Evolutionary conservation across 2,888 invertebrate genomes (phyloP), one percentile per base, ranked within the genome.

Genomic region (Andrena trimmerana): DNA sequence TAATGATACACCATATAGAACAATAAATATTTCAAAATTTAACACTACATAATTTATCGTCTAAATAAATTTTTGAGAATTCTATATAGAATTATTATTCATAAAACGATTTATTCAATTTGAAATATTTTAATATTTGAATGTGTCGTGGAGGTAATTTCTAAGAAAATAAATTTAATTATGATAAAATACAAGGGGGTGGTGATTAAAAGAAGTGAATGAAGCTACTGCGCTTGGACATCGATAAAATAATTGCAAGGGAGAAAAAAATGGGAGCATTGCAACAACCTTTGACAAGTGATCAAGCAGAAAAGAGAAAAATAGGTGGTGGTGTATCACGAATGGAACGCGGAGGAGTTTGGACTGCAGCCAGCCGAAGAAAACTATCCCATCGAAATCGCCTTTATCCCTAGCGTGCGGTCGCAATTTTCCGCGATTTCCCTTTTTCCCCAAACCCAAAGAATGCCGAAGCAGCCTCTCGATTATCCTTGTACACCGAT

Each of bases 361-460:
- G 91, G 90, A 89, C 71, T 31, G 60, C 66, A 77, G 88, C 91
- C 91, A 91, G 83, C 74, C 73, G 80, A 84, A 78, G 76, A 83
- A 82, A 86, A 85, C 85, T 81, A 83, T 86, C 75, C 79, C 73
- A 68, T 82, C 66, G 60, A 81, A 87, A 88, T 86, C 80, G 81
- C 81, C 74, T 87, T 83, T 86, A 82, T 81, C 63, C 80, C 77
- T 83, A 10, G 42, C 54, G 57, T 31, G 48, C 54, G 77, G 33
- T 77, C 62, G 68, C 78, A 48, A 54, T 78, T 76, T 77, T 48
- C 33, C 20, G 16, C 10, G 33, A 57, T 77, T 57, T 63, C 10
- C 54, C 52, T 27, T 60, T 67, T 76, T 57, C 52, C 16, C 16
- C 4, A 20, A n/a, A 29, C 13, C 27, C 6, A 70, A 76, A 52